Conservation (phyloP, 2,113 vertebrate genomes). For the Globicephala melas region DNA sequence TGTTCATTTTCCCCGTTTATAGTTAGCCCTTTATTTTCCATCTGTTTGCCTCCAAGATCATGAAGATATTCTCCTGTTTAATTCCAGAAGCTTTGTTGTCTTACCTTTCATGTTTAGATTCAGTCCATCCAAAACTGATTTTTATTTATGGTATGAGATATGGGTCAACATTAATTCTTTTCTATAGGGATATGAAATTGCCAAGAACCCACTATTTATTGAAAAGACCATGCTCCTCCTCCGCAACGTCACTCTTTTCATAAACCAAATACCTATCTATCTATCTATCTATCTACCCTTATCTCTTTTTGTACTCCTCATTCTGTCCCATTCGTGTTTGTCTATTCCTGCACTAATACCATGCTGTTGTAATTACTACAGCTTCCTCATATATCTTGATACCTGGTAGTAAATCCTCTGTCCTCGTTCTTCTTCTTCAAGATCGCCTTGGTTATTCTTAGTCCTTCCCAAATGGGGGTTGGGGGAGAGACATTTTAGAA, state of each 20-base stretch:
- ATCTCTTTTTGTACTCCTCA: not conserved
- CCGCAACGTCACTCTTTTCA: not conserved
- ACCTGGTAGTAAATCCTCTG: accelerated
- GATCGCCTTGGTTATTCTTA: not conserved
- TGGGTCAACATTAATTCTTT: not conserved
- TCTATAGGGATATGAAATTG: not conserved
- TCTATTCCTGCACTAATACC: no score
- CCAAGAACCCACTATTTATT: not conserved
- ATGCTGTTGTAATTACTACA: not conserved
- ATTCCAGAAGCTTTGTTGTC: not conserved
- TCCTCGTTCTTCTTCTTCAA: not conserved
- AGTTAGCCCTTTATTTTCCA: not conserved
- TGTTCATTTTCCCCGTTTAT: not conserved
- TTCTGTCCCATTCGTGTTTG: no score
- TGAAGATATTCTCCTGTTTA: not conserved
- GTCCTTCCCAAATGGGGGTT: not conserved
- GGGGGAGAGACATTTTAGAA: not conserved
- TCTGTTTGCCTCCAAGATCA: not conserved
- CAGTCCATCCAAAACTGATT: not conserved
- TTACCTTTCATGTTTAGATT: not conserved
- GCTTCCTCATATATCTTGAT: no score
- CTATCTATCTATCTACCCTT: not conserved
- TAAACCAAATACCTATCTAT: not conserved
- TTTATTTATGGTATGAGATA: not conserved
- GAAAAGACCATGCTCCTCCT: not conserved